Conservation (phyloP, 2,113 vertebrate species). For the Madoqua kirkii region DNA sequence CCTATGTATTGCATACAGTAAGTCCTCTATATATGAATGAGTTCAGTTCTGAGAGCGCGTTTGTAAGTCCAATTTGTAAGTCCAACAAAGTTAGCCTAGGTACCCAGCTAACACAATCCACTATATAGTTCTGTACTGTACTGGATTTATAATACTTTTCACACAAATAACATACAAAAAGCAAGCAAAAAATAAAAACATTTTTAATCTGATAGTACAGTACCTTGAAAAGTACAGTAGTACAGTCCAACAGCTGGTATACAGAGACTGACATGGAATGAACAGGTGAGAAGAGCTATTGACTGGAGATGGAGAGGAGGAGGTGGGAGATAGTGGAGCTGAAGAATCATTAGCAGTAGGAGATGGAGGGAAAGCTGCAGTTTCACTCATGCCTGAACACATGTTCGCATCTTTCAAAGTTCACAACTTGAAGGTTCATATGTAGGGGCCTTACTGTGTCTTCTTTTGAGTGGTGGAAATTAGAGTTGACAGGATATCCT, state of each 20-base stretch:
- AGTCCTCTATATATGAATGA: background rate
- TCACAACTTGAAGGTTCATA: background rate
- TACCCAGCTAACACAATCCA: background rate
- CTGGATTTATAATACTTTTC: background rate
- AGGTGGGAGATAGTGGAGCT: background rate
- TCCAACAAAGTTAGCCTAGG: background rate
- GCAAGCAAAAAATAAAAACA: background rate
- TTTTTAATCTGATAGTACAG: background rate
- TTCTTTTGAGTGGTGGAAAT: background rate
- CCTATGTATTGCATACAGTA: background rate
- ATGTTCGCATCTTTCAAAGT: background rate
- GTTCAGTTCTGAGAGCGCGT: background rate
- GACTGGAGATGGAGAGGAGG: background rate
- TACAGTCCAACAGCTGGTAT: background rate
- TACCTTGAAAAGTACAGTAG: background rate
- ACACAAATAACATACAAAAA: background rate
- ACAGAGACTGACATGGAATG: background rate
- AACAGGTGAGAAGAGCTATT: background rate
- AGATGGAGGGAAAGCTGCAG: background rate
- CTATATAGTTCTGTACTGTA: background rate
- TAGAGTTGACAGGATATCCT: background rate
- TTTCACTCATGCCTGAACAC: background rate
- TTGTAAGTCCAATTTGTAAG: background rate
- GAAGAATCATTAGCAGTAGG: background rate
- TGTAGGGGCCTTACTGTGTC: background rate